Evolutionary conservation across 1,140 invertebrate genomes (phyloP).

Genomic region (Metopolophium dirhodum): DNA sequence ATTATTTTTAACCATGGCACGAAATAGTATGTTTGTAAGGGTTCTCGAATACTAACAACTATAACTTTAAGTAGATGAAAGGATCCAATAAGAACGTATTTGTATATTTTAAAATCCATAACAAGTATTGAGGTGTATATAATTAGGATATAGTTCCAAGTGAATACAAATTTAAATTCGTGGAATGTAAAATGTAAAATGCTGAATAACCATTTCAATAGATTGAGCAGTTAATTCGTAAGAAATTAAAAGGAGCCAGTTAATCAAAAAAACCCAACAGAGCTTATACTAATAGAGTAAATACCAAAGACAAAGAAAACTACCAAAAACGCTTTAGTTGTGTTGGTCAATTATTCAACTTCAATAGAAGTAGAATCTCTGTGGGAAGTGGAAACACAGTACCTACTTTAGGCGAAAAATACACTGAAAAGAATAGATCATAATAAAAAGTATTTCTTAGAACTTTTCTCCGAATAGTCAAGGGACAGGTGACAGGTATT

Average conservation of each 20-base stretch:
- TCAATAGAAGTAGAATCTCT: background rate
- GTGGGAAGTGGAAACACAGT: background rate
- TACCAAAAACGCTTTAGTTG: background rate
- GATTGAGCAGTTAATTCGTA: background rate
- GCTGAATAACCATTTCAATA: background rate
- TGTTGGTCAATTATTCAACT: background rate
- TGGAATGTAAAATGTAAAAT: background rate
- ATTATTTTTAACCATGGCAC: background rate
- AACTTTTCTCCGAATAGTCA: background rate
- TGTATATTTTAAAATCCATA: background rate
- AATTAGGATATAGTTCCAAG: background rate
- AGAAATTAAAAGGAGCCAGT: background rate
- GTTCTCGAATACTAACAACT: background rate
- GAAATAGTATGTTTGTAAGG: background rate
- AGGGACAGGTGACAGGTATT: slow-evolving; percentile 23
- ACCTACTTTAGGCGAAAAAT: background rate
- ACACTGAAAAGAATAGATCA: background rate
- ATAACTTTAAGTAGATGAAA: background rate
- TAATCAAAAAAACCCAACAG: background rate
- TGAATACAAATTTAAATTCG: background rate
- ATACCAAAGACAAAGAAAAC: background rate
- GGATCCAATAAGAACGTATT: background rate
- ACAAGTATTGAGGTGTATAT: background rate
- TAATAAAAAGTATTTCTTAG: background rate
- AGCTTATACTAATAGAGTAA: background rate